A percentile compares a stretch with the other conserved stretches of the same genome.
phyloP scores from a whole-genome alignment of 1,140 invertebrate genomes.

The Manduca sexta region DNA sequence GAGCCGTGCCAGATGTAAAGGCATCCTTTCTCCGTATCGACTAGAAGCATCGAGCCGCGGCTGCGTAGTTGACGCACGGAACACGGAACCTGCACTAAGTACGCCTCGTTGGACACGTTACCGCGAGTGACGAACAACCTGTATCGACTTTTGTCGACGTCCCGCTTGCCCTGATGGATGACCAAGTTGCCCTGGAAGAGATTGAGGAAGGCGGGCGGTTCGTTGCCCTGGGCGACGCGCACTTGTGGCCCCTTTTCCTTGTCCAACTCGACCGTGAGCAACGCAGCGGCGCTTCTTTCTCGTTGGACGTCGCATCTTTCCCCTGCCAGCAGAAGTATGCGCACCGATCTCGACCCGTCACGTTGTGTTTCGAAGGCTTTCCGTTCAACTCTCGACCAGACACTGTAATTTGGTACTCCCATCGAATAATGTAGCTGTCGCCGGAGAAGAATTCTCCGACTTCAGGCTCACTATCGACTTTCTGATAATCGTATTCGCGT shows the following conservation, averaged over 20 bases:
- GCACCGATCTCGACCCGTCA: conserved; percentile 86
- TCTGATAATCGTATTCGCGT: conserved; percentile 84
- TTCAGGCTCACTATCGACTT: conserved; percentile 74
- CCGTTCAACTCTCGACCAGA: conserved; percentile 89
- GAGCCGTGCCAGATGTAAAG: conserved; percentile 89
- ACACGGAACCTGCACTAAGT: conserved; percentile 85
- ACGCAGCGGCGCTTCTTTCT: conserved; percentile 93
- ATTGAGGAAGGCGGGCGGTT: conserved; percentile 89
- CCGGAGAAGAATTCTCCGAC: conserved; percentile 88
- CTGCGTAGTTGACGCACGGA: conserved; percentile 82
- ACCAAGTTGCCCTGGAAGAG: conserved; percentile 87
- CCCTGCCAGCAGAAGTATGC: conserved; percentile 98
- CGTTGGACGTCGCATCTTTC: conserved; percentile 86
- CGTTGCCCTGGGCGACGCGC: conserved; percentile 86
- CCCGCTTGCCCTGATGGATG: conserved; percentile 78
- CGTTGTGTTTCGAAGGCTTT: conserved; percentile 85
- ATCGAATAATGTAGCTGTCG: conserved; percentile 92
- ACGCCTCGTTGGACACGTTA: conserved; percentile 82
- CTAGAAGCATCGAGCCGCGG: conserved; percentile 81
- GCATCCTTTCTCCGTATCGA: conserved; percentile 78
- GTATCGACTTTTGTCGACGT: conserved; percentile 67
- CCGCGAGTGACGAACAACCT: conserved; percentile 78
- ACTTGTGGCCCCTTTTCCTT: conserved; percentile 91
- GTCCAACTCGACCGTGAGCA: conserved; percentile 92
- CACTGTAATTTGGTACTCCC: conserved; percentile 90